Conservation (phyloP, 2,113 vertebrate genomes). For the Pipra filicauda region DNA sequence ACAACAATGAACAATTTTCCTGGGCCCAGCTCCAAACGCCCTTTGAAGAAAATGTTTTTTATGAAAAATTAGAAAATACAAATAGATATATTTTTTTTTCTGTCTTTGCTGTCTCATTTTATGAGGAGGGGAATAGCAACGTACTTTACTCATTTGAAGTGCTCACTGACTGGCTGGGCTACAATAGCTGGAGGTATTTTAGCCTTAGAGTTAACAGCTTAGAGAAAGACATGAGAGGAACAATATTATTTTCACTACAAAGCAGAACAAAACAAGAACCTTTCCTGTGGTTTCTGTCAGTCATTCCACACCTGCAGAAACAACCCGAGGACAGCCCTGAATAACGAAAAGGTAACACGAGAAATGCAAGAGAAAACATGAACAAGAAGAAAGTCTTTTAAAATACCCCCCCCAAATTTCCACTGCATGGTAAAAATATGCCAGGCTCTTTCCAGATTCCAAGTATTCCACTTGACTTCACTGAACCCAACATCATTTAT, state of each 20-base stretch:
- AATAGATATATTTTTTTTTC: background rate
- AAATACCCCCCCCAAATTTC: background rate
- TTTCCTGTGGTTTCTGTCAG: background rate
- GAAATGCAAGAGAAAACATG: background rate
- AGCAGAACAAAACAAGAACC: background rate
- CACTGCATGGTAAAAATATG: fast-evolving
- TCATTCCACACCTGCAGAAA: background rate
- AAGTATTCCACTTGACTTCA: background rate
- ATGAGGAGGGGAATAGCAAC: background rate
- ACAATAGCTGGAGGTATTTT: background rate
- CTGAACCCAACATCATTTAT: background rate
- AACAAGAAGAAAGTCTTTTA: background rate
- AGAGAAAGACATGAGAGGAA: background rate
- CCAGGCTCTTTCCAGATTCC: background rate
- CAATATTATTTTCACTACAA: background rate
- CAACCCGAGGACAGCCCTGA: background rate
- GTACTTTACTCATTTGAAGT: background rate
- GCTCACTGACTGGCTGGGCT: background rate
- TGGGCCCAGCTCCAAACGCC: background rate
- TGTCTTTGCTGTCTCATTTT: background rate
- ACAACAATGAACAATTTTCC: background rate
- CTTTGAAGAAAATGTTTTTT: background rate
- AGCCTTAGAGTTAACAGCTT: background rate
- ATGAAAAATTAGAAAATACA: background rate
- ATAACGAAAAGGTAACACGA: background rate